Percentiles rank a stretch among this genome's conserved stretches.
These are phyloP conservation scores for Nothobranchius kuhntae DNA, from an alignment of 2,113 vertebrate genomes.

Conservation along the genomic window DNA sequence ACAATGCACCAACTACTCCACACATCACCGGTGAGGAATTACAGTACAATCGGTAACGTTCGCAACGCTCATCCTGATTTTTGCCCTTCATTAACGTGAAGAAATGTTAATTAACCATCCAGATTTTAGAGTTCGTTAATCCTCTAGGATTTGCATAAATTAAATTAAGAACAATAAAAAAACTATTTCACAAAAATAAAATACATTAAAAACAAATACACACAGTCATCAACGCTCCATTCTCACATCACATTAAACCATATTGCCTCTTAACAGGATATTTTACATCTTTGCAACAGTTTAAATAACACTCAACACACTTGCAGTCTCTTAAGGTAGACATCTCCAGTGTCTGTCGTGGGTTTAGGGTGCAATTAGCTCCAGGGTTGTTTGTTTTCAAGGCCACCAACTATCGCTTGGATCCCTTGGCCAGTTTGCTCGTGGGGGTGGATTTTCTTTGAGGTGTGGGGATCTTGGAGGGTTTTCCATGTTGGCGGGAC, in stretches of 20 bases:
- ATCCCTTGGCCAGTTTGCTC: slow-evolving; percentile 89
- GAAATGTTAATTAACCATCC: slow-evolving; percentile 84
- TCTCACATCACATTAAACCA: slow-evolving; percentile 90
- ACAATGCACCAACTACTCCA: slow-evolving; percentile 73
- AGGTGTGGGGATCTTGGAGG: slow-evolving; percentile 96
- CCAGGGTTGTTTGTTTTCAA: slow-evolving; percentile 52
- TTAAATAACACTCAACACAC: slow-evolving; percentile 88
- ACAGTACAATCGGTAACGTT: slow-evolving; percentile 88
- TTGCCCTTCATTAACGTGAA: slow-evolving; percentile 82
- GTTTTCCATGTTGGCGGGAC: slow-evolving; percentile 86
- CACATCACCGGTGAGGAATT: slow-evolving; percentile 80
- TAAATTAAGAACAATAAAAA: slow-evolving; percentile 77
- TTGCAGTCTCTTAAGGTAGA: slow-evolving; percentile 76
- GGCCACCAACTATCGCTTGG: slow-evolving; percentile 91
- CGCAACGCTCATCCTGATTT: slow-evolving; percentile 67
- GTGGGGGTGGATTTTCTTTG: slow-evolving; percentile 85
- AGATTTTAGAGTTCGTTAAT: slow-evolving; percentile 65
- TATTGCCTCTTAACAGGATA: slow-evolving; percentile 93
- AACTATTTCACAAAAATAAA: slow-evolving; percentile 87
- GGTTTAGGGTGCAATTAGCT: slow-evolving; percentile 59
- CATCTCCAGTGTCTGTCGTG: slow-evolving; percentile 70
- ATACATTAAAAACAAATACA: slow-evolving; percentile 91
- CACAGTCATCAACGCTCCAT: slow-evolving; percentile 94
- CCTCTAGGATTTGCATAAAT: slow-evolving; percentile 83
- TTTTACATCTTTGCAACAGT: slow-evolving; percentile 94